Conservation (phyloP, 2,797 vertebrate species). For the Falco concolor region DNA sequence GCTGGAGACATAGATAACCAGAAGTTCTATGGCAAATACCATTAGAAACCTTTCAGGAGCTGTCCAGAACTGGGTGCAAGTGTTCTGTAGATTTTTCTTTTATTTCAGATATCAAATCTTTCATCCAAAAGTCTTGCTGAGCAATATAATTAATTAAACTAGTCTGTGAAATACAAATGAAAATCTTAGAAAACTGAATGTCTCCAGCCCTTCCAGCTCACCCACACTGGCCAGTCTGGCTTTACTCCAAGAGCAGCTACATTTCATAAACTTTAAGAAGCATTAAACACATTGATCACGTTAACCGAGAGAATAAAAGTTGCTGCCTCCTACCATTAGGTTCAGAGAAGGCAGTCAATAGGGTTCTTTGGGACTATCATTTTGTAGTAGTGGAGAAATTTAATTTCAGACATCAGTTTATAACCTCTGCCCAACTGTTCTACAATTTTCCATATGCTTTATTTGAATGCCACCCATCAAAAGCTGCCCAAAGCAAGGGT, state of each 20-base stretch:
- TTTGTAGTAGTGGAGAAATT: constrained; percentile 26
- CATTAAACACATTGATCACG: constrained; percentile 63
- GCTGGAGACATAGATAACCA: background rate
- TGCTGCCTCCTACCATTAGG: constrained; percentile 47
- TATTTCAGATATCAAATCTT: background rate
- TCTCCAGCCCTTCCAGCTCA: background rate
- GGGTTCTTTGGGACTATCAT: constrained; percentile 63
- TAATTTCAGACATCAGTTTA: constrained; percentile 55
- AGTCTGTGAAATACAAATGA: background rate
- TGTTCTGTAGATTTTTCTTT: background rate
- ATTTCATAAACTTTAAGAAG: constrained; percentile 54
- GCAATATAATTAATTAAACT: background rate
- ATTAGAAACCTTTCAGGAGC: background rate
- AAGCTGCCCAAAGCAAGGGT: constrained; percentile 10
- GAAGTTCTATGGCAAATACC: background rate
- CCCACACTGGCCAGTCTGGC: constrained; percentile 21
- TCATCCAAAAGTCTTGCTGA: background rate
- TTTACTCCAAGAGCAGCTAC: constrained; percentile 41
- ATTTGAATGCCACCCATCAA: constrained; percentile 36
- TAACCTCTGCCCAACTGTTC: constrained; percentile 59
- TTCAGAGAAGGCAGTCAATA: constrained; percentile 31
- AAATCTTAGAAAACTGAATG: background rate
- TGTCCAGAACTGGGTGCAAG: background rate
- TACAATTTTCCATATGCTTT: constrained; percentile 59
- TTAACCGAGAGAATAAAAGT: constrained; percentile 50